phyloP scores from a whole-genome alignment of 2,797 vertebrate genomes.

The Rhinichthys osculus region DNA sequence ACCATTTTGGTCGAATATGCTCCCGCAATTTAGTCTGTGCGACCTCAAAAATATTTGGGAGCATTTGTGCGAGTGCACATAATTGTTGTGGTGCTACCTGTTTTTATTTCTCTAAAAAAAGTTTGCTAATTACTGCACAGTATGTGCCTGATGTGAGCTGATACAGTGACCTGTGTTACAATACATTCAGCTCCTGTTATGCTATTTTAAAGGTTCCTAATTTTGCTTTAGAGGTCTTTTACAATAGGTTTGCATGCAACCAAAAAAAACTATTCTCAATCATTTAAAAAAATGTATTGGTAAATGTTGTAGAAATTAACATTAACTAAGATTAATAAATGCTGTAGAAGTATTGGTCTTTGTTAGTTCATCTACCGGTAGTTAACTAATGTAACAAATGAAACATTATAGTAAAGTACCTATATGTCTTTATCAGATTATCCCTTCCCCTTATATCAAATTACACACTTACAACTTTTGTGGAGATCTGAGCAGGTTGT shows the following conservation, averaged over 20 bases:
- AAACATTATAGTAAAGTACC: background rate
- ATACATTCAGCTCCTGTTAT: background rate
- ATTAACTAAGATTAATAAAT: background rate
- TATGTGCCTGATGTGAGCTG: too few relatives aligned
- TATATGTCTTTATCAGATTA: conserved; percentile 70
- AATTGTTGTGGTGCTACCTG: too few relatives aligned
- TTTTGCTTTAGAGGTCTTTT: background rate
- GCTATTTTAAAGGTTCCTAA: background rate
- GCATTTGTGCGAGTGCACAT: too few relatives aligned
- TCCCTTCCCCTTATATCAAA: background rate
- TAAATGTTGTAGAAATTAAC: background rate
- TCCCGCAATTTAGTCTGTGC: too few relatives aligned
- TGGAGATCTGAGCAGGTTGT: background rate
- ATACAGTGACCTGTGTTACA: too few relatives aligned
- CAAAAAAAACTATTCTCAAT: background rate
- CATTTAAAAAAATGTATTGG: background rate
- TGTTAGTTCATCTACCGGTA: background rate
- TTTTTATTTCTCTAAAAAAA: too few relatives aligned
- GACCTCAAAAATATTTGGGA: too few relatives aligned
- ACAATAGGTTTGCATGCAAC: background rate
- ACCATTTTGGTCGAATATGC: too few relatives aligned
- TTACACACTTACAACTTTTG: background rate
- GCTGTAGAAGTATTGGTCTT: background rate
- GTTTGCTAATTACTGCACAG: too few relatives aligned
- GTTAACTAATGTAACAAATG: background rate